phyloP scores from a whole-genome alignment of 2,888 invertebrate genomes.

The Esperia sulphurella region DNA sequence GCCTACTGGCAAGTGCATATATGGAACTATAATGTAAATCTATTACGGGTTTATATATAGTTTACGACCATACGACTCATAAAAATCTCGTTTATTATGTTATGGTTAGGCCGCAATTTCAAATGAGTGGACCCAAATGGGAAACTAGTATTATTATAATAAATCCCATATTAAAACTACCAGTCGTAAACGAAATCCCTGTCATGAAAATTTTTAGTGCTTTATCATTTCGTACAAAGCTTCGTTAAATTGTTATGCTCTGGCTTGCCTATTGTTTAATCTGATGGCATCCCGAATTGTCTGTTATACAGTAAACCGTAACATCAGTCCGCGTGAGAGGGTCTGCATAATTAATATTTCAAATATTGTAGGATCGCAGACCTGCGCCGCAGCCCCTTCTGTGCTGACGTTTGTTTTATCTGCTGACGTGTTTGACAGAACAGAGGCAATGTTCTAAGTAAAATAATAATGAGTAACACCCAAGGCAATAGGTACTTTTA shows the following conservation, averaged over 20 bases:
- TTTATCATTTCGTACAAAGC: conserved; percentile 30
- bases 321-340: conserved; percentile 43
- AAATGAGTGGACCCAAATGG: background rate
- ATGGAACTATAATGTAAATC: too few relatives aligned
- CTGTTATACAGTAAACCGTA: conserved; percentile 42
- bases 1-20: too few relatives aligned
- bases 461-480: too few relatives aligned
- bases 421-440: too few relatives aligned
- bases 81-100: background rate
- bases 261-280: conserved; percentile 54
- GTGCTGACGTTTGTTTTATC: too few relatives aligned
- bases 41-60: background rate
- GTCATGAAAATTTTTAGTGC: conserved; percentile 30
- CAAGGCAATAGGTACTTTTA: too few relatives aligned
- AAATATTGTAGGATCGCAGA: conserved; percentile 50
- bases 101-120: background rate
- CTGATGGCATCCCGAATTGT: conserved; percentile 50
- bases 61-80: background rate
- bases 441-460: too few relatives aligned
- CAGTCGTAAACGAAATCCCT: conserved; percentile 13
- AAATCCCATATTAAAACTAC: conserved; percentile 8
- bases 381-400: background rate
- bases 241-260: conserved; percentile 56
- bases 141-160: background rate
- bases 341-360: conserved; percentile 72